phyloP scores from a whole-genome alignment of 2,113 vertebrate genomes.

The Cranoglanis bouderius region DNA sequence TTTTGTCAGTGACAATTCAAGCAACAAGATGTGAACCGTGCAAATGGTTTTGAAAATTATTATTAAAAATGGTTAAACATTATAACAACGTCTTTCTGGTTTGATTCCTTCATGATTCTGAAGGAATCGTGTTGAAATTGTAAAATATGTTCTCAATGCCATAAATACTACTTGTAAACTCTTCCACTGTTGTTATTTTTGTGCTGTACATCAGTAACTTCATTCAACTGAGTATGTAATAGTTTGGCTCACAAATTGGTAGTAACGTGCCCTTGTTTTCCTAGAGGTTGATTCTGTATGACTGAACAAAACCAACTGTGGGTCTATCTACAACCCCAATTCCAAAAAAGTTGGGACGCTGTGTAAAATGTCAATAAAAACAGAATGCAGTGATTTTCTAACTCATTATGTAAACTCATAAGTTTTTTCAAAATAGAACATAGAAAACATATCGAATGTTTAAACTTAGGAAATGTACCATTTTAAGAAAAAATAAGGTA shows the following conservation, averaged over 20 bases:
- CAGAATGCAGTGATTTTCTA: too few species aligned
- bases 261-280: neutral
- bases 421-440: too few species aligned
- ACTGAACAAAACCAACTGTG: neutral
- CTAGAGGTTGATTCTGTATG: neutral
- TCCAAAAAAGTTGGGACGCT: too few species aligned
- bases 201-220: neutral
- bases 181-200: too few species aligned
- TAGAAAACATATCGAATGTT: too few species aligned
- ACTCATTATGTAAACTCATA: too few species aligned
- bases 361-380: too few species aligned
- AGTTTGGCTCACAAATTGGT: neutral
- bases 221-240: neutral
- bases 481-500: too few species aligned
- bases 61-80: neutral
- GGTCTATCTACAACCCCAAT: neutral
- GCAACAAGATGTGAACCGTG: neutral
- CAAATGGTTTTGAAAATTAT: neutral
- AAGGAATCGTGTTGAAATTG: neutral
- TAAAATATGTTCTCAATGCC: neutral
- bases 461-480: too few species aligned
- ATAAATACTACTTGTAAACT: neutral
- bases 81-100: neutral
- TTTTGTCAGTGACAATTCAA: neutral
- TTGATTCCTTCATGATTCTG: too few species aligned